Conservation (phyloP, 2,113 vertebrate genomes). For the Gila orcuttii region DNA sequence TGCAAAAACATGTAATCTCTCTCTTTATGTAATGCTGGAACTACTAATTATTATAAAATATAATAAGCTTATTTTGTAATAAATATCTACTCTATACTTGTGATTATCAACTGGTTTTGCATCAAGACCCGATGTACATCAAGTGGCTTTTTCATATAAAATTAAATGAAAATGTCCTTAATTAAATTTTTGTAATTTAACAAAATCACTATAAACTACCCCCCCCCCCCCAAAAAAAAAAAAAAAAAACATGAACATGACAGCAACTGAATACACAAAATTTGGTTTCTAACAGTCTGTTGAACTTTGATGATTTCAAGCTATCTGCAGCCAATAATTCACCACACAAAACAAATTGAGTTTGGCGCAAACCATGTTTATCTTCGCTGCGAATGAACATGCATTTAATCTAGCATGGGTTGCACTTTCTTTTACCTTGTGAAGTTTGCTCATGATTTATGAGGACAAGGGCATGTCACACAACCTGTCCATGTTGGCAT, state of each 20-base stretch:
- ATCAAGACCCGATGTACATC: not conserved
- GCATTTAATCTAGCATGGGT: not conserved
- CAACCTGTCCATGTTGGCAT: not conserved
- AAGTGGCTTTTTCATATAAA: not conserved
- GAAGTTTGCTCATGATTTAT: not conserved
- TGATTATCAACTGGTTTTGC: not conserved
- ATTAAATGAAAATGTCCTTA: not conserved
- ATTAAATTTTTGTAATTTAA: not conserved
- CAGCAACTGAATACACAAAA: not conserved
- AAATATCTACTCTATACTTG: not conserved
- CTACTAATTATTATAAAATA: constrained; percentile 2
- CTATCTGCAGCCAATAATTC: constrained; percentile 4
- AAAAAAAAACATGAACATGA: not conserved
- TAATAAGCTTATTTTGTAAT: not conserved
- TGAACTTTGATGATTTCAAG: constrained; percentile 12
- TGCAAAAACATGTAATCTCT: not conserved
- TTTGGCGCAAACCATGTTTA: constrained; percentile 5
- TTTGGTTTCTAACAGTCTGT: not conserved
- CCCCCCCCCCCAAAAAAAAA: too few species aligned
- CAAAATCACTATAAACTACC: not conserved
- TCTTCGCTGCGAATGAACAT: not conserved
- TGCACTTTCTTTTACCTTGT: not conserved
- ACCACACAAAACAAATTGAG: constrained; percentile 18
- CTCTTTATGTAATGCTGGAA: not conserved
- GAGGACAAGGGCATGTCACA: not conserved